Evolutionary conservation across 2,113 vertebrate species (phyloP), one percentile per base, ranked within the genome.

Genomic region (Macquaria ambigua): DNA sequence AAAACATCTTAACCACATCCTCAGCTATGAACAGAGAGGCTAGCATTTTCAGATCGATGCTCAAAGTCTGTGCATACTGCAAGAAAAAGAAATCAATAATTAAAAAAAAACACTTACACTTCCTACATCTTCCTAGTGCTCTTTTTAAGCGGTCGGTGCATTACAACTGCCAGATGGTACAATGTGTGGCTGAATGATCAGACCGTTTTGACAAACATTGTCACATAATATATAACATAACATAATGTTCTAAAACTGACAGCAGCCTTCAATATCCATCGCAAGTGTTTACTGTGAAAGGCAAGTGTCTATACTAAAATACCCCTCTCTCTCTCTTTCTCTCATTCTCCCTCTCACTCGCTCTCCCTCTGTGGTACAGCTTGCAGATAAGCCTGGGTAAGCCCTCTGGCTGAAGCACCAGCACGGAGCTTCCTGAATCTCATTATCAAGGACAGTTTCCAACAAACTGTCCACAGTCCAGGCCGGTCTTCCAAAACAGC

Each of bases 311-410:
- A 46, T 74, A 53, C 50, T 50, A 71, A 74, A 86, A 82, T 71
- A 41, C 5, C 23, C 41, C 10, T 16, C 28, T 41, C n/a, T 28
- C 67, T 61, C 31, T 50, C 21, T 39, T 12, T 48, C 41, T 53
- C 41, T 52, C 43, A 9, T 5, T 58, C 39, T 39, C 28, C 1
- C 41, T 62, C 25, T 53, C 31, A 6, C 8, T 21, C 71, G 62
- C 50, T 82, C 80, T 20, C 52, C 18, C 41, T 82, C 66, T 87
- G 31, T 78, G 74, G 80, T 90, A 85, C 86, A 92, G 85, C 87
- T 91, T 92, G 90, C 80, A 90, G 87, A 91, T 92, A 92, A 94
- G 93, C 81, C 88, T 31, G 86, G 81, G 87, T 92, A 91, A 95
- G 87, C 90, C 90, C 90, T 83, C 81, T 89, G 89, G 90, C 90